A percentile compares a stretch with the other conserved stretches of the same genome.
phyloP scores from a whole-genome alignment of 2,888 invertebrate species.

The Polymixis lichenea region DNA sequence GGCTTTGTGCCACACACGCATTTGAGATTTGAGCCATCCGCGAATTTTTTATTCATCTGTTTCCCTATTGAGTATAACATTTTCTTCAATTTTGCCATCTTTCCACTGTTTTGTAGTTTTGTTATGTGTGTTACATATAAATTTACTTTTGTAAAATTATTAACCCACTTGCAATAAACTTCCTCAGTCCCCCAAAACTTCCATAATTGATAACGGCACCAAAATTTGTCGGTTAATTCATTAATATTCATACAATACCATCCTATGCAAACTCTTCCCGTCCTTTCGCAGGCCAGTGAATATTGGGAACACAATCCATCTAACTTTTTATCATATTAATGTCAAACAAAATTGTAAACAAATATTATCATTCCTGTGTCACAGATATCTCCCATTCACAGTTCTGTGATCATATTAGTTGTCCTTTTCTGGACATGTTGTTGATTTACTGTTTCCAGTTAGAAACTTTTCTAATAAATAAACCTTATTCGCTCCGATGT shows the following conservation, averaged over 20 bases:
- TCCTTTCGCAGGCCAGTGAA: constrained; percentile 66
- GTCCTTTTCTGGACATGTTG: constrained; percentile 76
- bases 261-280: constrained; percentile 62
- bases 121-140: too few relatives aligned
- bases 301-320: constrained; percentile 67
- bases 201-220: constrained; percentile 61
- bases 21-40: too few relatives aligned
- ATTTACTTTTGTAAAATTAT: not conserved
- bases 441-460: constrained; percentile 86
- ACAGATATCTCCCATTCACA: constrained; percentile 70
- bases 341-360: constrained; percentile 70
- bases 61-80: not conserved
- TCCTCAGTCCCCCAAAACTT: constrained; percentile 40
- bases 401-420: constrained; percentile 68
- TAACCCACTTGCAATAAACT: constrained; percentile 44
- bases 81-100: not conserved
- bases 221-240: constrained; percentile 62
- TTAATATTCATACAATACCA: constrained; percentile 68
- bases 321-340: constrained; percentile 72
- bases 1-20: too few relatives aligned
- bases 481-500: constrained; percentile 87
- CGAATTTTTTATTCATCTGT: not conserved
- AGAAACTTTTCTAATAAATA: constrained; percentile 89
- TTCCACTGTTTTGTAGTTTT: not conserved
- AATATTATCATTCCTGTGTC: constrained; percentile 73